Base-by-base conservation (phyloP, 64 coral and sea anemone species). In the Montipora foliosa region DNA sequence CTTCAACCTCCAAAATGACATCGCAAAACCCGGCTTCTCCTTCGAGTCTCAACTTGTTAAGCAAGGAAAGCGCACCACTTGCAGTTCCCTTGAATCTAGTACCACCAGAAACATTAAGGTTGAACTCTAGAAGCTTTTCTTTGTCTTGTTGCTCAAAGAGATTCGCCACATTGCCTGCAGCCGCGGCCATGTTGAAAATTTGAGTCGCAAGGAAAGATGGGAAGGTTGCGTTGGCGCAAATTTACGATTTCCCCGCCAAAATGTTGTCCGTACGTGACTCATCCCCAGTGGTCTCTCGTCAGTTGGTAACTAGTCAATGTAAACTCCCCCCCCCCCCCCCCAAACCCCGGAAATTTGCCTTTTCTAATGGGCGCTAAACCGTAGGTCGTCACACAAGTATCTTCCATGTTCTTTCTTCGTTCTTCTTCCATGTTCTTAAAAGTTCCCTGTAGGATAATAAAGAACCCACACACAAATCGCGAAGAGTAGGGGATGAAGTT, bases 11-110 rank as follows among this genome's bases (percentile, higher is more conserved):
- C 46, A 97, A 68, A 45, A 88, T 80, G 2, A 97, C 76, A 67
- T 97, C 95, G 69, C 95, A 97, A 73, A 97, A 97, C 47, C 92
- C 88, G 49, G 71, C 74, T 45, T 91, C 92, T 88, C 95, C 95
- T 69, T 97, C 95, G 5, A 48, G 12, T 37, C 92, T 93, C 16
- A 97, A 83, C 49, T 59, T 82, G 47, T 91, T 81, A 14, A 94
- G 78, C 16, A 78, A 72, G 4, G 77, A 86, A 50, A 86, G 66
- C 11, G 82, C 47, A 47, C 10, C 50, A 50, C 82, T 86, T 13
- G 70, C 82, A 49, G 0, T 72, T 86, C 82, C 66, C 66, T 72
- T 86, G 82, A 49, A 86, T 17, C 19, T 86, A 51, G 66, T 86
- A 49, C 82, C 45, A n/a, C 82, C 82, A 3, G 82, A 50, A 86